Base-by-base conservation (phyloP, 2,797 vertebrate species). In the Sebastes oblongus region DNA sequence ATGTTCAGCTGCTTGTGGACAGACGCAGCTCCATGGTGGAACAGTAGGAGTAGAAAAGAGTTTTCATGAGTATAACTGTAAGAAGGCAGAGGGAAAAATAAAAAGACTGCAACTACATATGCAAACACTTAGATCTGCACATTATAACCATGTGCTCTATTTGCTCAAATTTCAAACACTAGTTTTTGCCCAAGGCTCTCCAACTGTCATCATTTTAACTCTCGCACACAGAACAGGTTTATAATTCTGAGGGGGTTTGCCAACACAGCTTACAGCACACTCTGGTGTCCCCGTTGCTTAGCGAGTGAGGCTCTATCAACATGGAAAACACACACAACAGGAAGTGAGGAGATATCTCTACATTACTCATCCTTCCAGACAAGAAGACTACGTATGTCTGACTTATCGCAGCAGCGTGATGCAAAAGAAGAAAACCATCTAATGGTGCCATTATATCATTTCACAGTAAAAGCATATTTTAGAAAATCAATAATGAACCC, bases 1-100 rank as follows among this genome's bases (percentile, higher is more conserved):
- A 73, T 86, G 83, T 80, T 81, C 75, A 65, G 69, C 61, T 75
- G 50, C 58, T 68, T 34, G 8, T 80, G 59, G 71, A 81, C 6
- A 29, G 25, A 72, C 32, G 56, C 22, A 18, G 50, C 18, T 54
- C 50, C 50, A 52, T 8, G 36, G 46, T 66, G 29, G 42, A 77
- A 61, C 52, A 54, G 72, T n/a, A 55, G 29, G 61, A 66, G 27
- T 29, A 52, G 16, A 20, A 5, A 66, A 46, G 34, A 54, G 62
- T 59, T 72, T 56, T 24, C 7, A 30, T 2, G 20, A 46, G 32
- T 6, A 3, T n/a, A 46, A 68, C 32, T 25, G 20, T 3, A 62
- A 6, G 34, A 30, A 42, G 6, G 16, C 25, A 42, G 22, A 27
- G 6, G 8, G 14, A 9, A 50, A 27, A 55, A 30, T 20, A 72